phyloP scores from a whole-genome alignment of 2,888 invertebrate genomes.

The Oasisia sp. region DNA sequence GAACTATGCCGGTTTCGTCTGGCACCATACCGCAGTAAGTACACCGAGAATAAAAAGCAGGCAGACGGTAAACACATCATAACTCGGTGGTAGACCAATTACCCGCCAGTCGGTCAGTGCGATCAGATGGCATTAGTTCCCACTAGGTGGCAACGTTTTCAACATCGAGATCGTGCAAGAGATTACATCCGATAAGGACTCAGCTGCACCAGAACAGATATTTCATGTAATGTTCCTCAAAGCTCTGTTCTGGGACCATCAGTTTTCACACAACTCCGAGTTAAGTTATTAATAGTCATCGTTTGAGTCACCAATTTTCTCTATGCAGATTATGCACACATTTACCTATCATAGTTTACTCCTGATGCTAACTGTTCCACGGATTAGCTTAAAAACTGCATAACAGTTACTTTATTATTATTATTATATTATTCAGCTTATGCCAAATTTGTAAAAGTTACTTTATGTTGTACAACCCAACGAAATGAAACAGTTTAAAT shows the following conservation, averaged over 20 bases:
- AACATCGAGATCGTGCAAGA: background rate
- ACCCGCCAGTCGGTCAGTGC: background rate
- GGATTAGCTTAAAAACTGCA: too few relatives aligned
- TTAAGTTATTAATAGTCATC: too few relatives aligned
- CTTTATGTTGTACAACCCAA: background rate
- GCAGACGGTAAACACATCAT: background rate
- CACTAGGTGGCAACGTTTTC: background rate
- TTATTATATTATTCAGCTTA: background rate
- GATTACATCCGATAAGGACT: background rate
- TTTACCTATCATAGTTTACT: too few relatives aligned
- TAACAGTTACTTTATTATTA: too few relatives aligned
- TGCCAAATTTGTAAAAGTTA: background rate
- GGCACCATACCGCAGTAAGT: background rate
- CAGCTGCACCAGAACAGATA: background rate
- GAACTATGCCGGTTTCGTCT: background rate
- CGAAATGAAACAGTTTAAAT: background rate
- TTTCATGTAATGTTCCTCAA: background rate
- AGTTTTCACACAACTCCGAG: too few relatives aligned
- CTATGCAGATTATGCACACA: too few relatives aligned
- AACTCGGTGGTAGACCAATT: background rate
- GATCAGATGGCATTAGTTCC: background rate
- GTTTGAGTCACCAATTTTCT: too few relatives aligned
- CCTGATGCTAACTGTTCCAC: too few relatives aligned
- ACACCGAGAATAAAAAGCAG: background rate
- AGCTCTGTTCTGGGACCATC: too few relatives aligned